Conservation (phyloP, 2,888 invertebrate species). For the Cerceris rybyensis region DNA sequence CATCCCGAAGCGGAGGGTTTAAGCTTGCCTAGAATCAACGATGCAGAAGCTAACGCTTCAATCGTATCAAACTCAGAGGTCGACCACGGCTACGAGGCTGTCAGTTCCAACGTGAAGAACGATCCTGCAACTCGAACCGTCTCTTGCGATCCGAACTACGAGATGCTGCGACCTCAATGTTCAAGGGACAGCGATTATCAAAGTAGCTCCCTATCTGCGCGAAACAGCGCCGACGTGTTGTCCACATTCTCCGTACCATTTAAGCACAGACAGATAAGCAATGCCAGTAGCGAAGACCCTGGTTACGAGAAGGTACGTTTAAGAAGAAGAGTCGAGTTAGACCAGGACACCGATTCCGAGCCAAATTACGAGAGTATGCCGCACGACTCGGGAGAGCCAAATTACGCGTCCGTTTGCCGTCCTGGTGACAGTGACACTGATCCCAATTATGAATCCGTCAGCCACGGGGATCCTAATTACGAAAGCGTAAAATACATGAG, state of each 20-base stretch:
- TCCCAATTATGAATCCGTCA: constrained; percentile 88
- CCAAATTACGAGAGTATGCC: constrained; percentile 91
- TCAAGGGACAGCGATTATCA: constrained; percentile 41
- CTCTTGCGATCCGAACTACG: constrained; percentile 89
- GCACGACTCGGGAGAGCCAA: constrained; percentile 83
- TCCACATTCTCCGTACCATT: constrained; percentile 73
- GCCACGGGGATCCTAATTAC: constrained; percentile 89
- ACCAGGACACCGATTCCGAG: constrained; percentile 84
- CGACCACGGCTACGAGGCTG: constrained; percentile 90
- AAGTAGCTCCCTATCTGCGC: constrained; percentile 3
- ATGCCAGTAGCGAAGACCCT: constrained; percentile 81
- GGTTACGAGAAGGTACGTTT: constrained; percentile 83
- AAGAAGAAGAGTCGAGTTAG: constrained; percentile 68
- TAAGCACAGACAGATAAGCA: constrained; percentile 76
- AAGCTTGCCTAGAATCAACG: constrained; percentile 16
- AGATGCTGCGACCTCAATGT: constrained; percentile 86
- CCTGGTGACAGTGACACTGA: constrained; percentile 88
- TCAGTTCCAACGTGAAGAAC: constrained; percentile 79
- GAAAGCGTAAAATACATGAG: constrained; percentile 91
- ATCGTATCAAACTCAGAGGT: constrained; percentile 7
- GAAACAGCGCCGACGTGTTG: constrained; percentile 65
- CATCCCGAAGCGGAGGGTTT: constrained; percentile 24
- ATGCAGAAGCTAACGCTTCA: background rate
- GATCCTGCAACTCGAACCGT: constrained; percentile 44
- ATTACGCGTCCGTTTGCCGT: constrained; percentile 84